Evolutionary conservation across 2,888 invertebrate genomes (phyloP), one percentile per base, ranked within the genome.

Genomic region (Pristionchus exspectatus): DNA sequence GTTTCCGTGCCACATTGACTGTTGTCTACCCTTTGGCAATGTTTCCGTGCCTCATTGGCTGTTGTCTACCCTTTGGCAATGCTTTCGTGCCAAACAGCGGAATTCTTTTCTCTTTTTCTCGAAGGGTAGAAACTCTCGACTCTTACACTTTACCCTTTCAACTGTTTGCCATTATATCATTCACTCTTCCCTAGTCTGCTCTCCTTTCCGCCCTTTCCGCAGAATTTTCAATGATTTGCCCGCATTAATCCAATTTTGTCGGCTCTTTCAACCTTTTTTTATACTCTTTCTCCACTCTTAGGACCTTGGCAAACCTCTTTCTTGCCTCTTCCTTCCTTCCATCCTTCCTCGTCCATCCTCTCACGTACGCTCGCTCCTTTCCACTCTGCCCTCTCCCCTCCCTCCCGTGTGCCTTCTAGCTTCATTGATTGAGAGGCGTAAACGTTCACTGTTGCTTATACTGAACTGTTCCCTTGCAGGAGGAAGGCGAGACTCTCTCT

Each of bases 401-500:
- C 9, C 14, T 54, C 44, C 44, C 12, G 44, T 59, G 59, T 30
- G 24, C 44, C 27, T 30, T 87, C 66, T 63, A 10, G 63, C n/a
- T 18, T 21, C 84, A 84, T 63, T 84, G 84, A 59, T 59, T 56
- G 54, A 54, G 77, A 54, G n/a, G n/a, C n/a, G 66, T 87, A 50
- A 69, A 87, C 66, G n/a, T 87, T 30, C 74, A 54, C 84, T 24
- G 54, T 84, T 59, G 24, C 44, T 50, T 50, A 81, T 38, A 18
- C 54, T 77, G 5, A 30, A n/a, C 84, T 54, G 30, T 5, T 72
- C 44, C 16, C 16, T n/a, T n/a, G n/a, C n/a, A 87, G 87, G 72
- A 87, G 87, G 87, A 87, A 10, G 88, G 63, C 27, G 88, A 88
- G 38, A 59, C 77, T 16, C 88, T 88, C 38, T 77, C 77, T 38